A percentile compares a stretch with the other conserved stretches of the same genome.
phyloP scores from a whole-genome alignment of 2,888 invertebrate genomes.

The Nomada fucata region DNA sequence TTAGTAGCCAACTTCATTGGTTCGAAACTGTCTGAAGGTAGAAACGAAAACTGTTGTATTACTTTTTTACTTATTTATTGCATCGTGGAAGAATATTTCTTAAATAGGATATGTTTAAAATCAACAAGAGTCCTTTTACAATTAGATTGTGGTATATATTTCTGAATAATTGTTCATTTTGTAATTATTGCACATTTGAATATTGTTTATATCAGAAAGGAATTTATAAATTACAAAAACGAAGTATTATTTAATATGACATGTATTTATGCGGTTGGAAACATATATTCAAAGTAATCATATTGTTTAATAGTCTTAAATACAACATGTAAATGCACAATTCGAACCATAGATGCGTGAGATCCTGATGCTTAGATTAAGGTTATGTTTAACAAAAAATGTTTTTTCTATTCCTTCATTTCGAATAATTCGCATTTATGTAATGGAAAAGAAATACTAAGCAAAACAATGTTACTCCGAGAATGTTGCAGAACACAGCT shows the following conservation, averaged over 20 bases:
- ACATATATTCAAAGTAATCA: conserved; percentile 33
- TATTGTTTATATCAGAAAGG: neutral
- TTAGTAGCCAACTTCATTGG: conserved; percentile 37
- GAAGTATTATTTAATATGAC: conserved; percentile 16
- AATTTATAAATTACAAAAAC: neutral
- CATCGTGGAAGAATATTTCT: neutral
- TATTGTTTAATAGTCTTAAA: conserved; percentile 12
- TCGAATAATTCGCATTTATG: conserved; percentile 93
- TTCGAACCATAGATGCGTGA: conserved; percentile 3
- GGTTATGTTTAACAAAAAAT: conserved; percentile 24
- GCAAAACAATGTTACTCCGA: conserved; percentile 96
- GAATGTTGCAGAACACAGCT: conserved; percentile 97
- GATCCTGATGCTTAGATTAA: conserved; percentile 3
- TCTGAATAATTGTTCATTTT: neutral
- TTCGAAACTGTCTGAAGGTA: conserved; percentile 4
- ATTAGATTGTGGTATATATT: neutral
- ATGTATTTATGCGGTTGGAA: conserved; percentile 39
- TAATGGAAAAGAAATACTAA: conserved; percentile 98
- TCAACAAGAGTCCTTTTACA: neutral
- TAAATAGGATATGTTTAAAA: neutral
- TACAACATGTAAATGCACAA: neutral
- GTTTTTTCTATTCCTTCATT: conserved; percentile 80
- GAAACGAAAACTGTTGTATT: conserved; percentile 6
- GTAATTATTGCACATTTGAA: neutral
- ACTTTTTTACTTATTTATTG: neutral